These are phyloP conservation scores for Cichlasoma orientale DNA, from an alignment of 2,797 vertebrate genomes.

Conservation along the genomic window DNA sequence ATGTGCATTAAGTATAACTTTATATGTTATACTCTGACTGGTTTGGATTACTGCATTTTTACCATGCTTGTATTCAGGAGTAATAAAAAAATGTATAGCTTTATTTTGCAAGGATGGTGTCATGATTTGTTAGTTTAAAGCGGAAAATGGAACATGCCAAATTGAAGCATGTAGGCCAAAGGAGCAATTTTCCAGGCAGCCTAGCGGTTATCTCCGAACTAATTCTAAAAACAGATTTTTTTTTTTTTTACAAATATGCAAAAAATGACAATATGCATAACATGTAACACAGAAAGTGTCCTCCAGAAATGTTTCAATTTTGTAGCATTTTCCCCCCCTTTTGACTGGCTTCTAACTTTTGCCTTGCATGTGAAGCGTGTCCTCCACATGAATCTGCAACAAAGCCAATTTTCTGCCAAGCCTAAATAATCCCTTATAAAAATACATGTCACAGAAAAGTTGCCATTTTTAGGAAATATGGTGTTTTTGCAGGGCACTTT, in stretches of 20 bases:
- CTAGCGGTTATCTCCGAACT: neutral
- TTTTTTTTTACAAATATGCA: neutral
- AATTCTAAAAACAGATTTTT: neutral
- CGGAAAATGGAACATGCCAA: constrained; percentile 1
- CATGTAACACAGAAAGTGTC: neutral
- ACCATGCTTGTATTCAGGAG: constrained; percentile 32
- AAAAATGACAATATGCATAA: constrained; percentile 1
- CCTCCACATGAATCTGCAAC: neutral
- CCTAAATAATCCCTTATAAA: constrained; percentile 22
- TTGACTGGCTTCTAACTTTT: constrained; percentile 1
- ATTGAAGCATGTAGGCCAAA: neutral
- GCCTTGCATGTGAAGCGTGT: neutral
- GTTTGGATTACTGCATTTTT: constrained; percentile 40
- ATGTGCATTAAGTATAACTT: constrained; percentile 21
- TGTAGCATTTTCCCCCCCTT: neutral
- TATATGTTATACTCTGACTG: constrained; percentile 40
- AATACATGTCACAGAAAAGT: constrained; percentile 9
- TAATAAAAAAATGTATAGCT: constrained; percentile 27
- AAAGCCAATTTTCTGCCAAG: constrained; percentile 19
- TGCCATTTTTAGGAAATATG: constrained; percentile 21
- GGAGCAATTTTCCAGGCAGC: neutral
- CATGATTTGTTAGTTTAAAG: constrained; percentile 20
- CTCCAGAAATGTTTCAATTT: neutral
- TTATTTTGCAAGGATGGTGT: constrained; percentile 43
- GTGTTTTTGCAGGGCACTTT: constrained; percentile 30